A percentile compares a stretch with the other conserved stretches of the same genome.
These are phyloP conservation scores for Hartigia nigra DNA, from an alignment of 2,888 invertebrate species.

Conservation along the genomic window DNA sequence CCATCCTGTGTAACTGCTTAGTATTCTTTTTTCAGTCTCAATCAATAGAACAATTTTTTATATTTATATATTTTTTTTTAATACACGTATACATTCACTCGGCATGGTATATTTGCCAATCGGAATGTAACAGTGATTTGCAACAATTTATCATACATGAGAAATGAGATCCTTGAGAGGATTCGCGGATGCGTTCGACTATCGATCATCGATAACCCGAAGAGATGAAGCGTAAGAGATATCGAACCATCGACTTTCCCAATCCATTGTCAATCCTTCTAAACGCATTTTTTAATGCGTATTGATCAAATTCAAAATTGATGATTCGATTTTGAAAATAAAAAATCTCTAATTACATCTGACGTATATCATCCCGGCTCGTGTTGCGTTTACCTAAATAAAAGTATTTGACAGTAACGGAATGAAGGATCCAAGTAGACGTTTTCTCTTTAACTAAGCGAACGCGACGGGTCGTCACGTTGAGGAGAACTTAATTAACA, in stretches of 20 bases:
- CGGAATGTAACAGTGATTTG: background rate
- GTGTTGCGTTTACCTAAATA: background rate
- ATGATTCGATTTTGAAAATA: background rate
- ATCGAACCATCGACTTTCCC: background rate
- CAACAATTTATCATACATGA: background rate
- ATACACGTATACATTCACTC: background rate
- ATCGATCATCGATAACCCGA: background rate
- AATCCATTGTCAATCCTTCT: background rate
- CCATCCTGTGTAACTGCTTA: background rate
- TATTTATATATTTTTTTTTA: background rate
- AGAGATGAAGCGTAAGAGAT: background rate
- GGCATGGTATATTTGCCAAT: background rate
- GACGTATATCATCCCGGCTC: background rate
- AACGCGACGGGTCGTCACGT: background rate
- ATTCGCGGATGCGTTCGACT: background rate
- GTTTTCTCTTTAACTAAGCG: background rate
- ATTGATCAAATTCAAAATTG: background rate
- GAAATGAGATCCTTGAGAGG: background rate
- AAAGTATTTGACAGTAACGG: background rate
- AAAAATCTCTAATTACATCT: background rate
- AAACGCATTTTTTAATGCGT: background rate
- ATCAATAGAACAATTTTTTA: background rate
- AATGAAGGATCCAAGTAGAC: background rate
- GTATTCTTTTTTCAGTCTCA: background rate
- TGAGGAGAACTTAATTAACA: slow-evolving; percentile 9